These are phyloP conservation scores for Manis crassicaudata DNA, from an alignment of 2,797 vertebrate genomes.

Conservation along the genomic window DNA sequence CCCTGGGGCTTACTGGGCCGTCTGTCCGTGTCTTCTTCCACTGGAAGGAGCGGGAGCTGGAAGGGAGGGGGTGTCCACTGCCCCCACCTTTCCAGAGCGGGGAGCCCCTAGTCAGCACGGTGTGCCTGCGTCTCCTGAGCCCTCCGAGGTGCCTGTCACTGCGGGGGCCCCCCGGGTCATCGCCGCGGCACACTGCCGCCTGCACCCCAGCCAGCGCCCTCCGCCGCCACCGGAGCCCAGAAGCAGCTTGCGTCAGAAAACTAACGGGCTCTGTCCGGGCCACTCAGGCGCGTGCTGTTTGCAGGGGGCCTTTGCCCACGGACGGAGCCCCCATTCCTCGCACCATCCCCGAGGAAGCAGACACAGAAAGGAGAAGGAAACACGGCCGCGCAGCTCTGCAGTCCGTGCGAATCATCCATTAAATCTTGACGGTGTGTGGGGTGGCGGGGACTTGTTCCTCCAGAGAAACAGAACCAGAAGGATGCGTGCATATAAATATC, in stretches of 20 bases:
- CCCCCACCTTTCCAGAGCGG: background rate
- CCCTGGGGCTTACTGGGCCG: background rate
- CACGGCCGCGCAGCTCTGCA: background rate
- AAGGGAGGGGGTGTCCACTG: background rate
- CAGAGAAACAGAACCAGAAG: background rate
- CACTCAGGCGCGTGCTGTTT: background rate
- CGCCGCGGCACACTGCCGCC: background rate
- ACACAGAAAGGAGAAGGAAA: background rate
- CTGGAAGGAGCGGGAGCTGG: background rate
- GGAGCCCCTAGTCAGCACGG: background rate
- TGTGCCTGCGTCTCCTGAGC: background rate
- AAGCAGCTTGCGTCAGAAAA: background rate
- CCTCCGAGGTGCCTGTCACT: rapidly evolving
- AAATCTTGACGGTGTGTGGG: background rate
- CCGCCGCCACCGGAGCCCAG: background rate
- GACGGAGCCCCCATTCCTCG: background rate
- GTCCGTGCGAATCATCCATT: background rate
- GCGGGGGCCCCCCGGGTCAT: rapidly evolving
- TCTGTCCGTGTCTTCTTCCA: background rate
- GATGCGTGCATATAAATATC: background rate
- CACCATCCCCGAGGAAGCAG: background rate
- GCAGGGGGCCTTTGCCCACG: background rate
- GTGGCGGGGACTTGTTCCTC: background rate
- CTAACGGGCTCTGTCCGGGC: background rate
- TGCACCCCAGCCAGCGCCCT: rapidly evolving